Evolutionary conservation across 2,113 vertebrate species (phyloP).

Genomic region (Chaetodon auriga): DNA sequence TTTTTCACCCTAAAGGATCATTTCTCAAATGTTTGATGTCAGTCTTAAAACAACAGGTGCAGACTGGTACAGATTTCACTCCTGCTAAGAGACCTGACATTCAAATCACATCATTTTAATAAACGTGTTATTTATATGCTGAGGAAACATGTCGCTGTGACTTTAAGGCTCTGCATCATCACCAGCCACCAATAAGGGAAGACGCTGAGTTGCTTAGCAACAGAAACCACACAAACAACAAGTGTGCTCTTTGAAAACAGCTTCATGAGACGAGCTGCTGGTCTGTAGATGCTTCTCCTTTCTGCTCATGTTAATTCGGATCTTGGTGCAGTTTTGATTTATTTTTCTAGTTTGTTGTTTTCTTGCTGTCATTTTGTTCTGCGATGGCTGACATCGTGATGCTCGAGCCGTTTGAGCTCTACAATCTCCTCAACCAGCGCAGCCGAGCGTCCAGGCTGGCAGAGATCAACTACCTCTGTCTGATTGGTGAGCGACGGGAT

Average conservation of each 20-base stretch:
- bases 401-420: slow-evolving; percentile 87
- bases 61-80: no score
- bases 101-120: neutral
- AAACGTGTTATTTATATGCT: neutral
- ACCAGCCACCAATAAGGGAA: slow-evolving; percentile 40
- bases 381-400: slow-evolving; percentile 82
- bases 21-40: no score
- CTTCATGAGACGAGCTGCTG: neutral
- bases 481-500: slow-evolving; percentile 86
- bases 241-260: neutral
- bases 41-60: no score
- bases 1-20: no score
- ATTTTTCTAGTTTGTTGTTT: neutral
- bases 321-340: neutral
- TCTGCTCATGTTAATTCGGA: rapidly evolving
- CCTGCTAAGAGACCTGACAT: no score
- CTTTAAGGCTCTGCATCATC: slow-evolving; percentile 46
- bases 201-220: slow-evolving; percentile 42
- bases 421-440: slow-evolving; percentile 89
- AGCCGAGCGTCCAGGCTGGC: slow-evolving; percentile 79
- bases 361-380: neutral
- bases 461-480: slow-evolving; percentile 87
- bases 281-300: neutral
- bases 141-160: neutral
- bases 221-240: slow-evolving; percentile 28